These are phyloP conservation scores for Apodemia duryi DNA, from an alignment of 2,888 invertebrate genomes.

Conservation along the genomic window DNA sequence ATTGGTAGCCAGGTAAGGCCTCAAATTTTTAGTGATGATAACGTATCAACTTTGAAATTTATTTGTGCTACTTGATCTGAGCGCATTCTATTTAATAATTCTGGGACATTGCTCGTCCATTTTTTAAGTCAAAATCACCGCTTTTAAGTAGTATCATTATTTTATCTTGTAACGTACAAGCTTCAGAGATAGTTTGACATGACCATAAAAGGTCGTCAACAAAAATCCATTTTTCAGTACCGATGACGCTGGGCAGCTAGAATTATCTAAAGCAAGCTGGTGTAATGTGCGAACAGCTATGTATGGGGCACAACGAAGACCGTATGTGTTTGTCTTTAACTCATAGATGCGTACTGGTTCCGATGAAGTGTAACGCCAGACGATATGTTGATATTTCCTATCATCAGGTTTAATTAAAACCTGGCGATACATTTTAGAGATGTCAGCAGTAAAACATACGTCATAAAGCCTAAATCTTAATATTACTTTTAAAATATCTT, in stretches of 20 bases:
- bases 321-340: constrained; percentile 26
- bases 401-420: too few species aligned
- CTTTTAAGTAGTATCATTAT: neutral
- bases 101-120: neutral
- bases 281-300: constrained; percentile 20
- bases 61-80: neutral
- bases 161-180: constrained; percentile 24
- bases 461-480: constrained; percentile 17
- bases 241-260: neutral
- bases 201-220: constrained; percentile 25
- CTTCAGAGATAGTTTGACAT: constrained; percentile 12
- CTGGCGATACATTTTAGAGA: too few species aligned
- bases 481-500: constrained; percentile 18
- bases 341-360: constrained; percentile 18
- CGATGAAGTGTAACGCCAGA: neutral
- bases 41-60: constrained; percentile 10
- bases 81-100: neutral
- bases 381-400: too few species aligned
- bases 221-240: constrained; percentile 3
- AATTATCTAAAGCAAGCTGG: neutral
- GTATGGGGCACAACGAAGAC: constrained; percentile 21
- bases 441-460: too few species aligned
- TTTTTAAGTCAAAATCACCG: neutral
- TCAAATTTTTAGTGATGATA: constrained; percentile 14
- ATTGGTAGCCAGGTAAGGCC: constrained; percentile 17